phyloP scores from a whole-genome alignment of 2,797 vertebrate genomes.

The Lacerta bilineata region DNA sequence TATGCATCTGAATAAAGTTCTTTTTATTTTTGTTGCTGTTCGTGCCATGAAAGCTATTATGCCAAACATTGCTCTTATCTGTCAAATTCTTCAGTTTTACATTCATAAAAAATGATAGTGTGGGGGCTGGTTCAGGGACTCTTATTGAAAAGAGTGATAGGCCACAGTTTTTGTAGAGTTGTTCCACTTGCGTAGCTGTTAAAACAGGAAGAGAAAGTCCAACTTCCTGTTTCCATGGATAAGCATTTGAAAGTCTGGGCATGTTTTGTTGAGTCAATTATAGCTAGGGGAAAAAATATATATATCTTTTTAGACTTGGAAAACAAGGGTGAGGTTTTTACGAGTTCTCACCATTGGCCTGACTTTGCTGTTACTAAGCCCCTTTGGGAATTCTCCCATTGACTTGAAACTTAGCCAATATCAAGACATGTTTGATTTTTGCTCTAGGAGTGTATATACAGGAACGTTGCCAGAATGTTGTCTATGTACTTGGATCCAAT shows the following conservation, averaged over 20 bases:
- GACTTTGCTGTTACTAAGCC: not conserved
- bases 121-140: not conserved
- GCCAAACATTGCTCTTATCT: conserved; percentile 32
- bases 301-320: conserved; percentile 8
- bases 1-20: conserved; percentile 52
- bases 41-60: not conserved
- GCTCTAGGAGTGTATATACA: conserved; percentile 6
- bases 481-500: not conserved
- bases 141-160: not conserved
- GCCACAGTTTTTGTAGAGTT: not conserved
- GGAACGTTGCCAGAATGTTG: conserved; percentile 32
- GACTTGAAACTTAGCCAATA: conserved; percentile 23
- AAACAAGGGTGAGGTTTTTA: conserved; percentile 30
- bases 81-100: conserved; percentile 36
- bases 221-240: conserved; percentile 43
- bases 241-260: conserved; percentile 46
- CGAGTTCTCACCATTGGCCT: not conserved
- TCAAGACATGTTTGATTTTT: conserved; percentile 9
- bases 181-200: not conserved
- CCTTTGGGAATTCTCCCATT: not conserved
- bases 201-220: conserved; percentile 7
- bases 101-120: conserved; percentile 17
- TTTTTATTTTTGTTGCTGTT: conserved; percentile 48
- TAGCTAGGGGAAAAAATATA: conserved; percentile 13
- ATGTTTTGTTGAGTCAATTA: conserved; percentile 55